phyloP scores from a whole-genome alignment of 2,888 invertebrate genomes.

The Priapulus caudatus region DNA sequence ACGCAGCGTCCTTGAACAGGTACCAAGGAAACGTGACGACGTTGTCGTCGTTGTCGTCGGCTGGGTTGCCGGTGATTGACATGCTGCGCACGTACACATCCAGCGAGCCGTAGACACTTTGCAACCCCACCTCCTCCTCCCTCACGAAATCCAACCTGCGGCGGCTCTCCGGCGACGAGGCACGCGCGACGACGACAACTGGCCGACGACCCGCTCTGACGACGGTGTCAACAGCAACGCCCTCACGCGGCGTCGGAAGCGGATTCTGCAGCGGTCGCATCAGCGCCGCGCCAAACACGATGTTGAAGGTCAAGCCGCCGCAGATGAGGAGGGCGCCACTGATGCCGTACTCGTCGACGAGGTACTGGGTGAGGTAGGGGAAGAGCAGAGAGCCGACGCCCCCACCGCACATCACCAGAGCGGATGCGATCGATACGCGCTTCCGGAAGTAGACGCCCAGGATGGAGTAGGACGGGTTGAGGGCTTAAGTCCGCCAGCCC shows the following conservation, averaged over 20 bases:
- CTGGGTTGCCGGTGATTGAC: background rate
- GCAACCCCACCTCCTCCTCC: background rate
- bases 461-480: background rate
- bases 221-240: background rate
- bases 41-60: background rate
- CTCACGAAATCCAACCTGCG: too few species aligned
- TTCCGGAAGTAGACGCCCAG: background rate
- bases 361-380: background rate
- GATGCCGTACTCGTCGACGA: background rate
- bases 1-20: background rate
- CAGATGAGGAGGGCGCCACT: background rate
- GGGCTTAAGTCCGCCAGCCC: too few species aligned
- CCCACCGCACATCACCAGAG: background rate
- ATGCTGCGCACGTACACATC: too few species aligned
- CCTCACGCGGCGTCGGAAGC: background rate
- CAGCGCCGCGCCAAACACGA: background rate
- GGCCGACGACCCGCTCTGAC: too few species aligned
- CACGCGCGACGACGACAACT: too few species aligned
- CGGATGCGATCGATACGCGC: background rate
- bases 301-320: background rate
- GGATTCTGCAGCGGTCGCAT: too few species aligned
- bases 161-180: too few species aligned
- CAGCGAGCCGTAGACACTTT: too few species aligned
- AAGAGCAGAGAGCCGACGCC: background rate
- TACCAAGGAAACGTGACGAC: background rate